A percentile compares a stretch with the other conserved stretches of the same genome.
Evolutionary conservation across 2,797 vertebrate species (phyloP).

Genomic region (Etheostoma nigrum): DNA sequence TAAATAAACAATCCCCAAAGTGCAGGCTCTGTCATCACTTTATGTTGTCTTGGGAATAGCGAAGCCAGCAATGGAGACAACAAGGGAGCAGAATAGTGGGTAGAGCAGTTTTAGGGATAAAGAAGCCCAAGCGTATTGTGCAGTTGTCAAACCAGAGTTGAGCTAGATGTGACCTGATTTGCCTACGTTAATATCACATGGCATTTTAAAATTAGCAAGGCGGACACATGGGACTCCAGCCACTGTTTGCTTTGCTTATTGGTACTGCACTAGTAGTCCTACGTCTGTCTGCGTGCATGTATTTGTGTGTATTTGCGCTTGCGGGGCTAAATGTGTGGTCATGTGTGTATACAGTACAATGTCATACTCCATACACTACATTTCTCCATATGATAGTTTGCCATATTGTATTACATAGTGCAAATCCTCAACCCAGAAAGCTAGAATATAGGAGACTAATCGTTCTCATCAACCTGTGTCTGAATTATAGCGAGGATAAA

Average conservation of each 20-base stretch:
- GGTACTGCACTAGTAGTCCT: conserved; percentile 34
- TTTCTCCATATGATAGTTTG: conserved; percentile 39
- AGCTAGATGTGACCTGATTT: conserved; percentile 75
- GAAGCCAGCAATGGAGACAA: conserved; percentile 29
- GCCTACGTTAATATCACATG: conserved; percentile 70
- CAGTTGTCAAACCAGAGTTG: conserved; percentile 68
- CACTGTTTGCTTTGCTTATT: conserved; percentile 60
- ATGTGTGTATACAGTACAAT: conserved; percentile 13
- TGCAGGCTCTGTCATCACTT: conserved; percentile 46
- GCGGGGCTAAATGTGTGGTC: background rate
- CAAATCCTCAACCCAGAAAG: conserved; percentile 19
- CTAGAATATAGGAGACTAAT: conserved; percentile 33
- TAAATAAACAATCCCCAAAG: conserved; percentile 58
- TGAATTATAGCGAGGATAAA: conserved; percentile 6
- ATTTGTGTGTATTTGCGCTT: conserved; percentile 4
- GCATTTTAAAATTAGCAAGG: conserved; percentile 67
- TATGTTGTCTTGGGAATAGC: conserved; percentile 40
- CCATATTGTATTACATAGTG: conserved; percentile 65
- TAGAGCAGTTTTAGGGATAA: conserved; percentile 47
- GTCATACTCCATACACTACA: background rate
- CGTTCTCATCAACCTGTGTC: conserved; percentile 35
- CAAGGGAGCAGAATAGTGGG: conserved; percentile 15
- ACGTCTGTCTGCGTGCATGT: conserved; percentile 30
- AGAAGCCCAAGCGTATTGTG: conserved; percentile 49
- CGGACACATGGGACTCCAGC: conserved; percentile 54